Evolutionary conservation across 1,140 invertebrate genomes (phyloP).

Genomic region (Stegodyphus mimosarum): DNA sequence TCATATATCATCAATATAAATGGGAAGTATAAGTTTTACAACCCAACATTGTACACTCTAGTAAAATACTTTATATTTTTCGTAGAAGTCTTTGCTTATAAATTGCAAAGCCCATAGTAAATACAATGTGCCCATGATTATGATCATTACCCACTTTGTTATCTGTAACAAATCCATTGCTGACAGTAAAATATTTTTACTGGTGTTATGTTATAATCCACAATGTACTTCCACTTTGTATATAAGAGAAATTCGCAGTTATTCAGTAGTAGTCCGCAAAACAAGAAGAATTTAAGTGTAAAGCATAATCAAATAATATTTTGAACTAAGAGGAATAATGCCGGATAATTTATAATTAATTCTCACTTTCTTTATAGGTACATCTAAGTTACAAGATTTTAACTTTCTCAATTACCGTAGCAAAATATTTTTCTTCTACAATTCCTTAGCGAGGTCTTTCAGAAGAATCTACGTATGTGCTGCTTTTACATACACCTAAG

Average conservation of each 20-base stretch:
- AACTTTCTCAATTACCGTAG: too few species aligned
- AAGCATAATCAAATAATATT: too few species aligned
- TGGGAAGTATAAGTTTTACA: neutral
- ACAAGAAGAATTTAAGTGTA: too few species aligned
- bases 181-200: neutral
- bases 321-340: too few species aligned
- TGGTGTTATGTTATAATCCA: neutral
- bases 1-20: neutral
- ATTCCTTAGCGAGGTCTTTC: neutral
- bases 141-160: slow-evolving; percentile 48
- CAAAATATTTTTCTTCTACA: too few species aligned
- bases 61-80: slow-evolving; percentile 54
- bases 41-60: neutral
- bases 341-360: too few species aligned
- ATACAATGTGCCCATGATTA: slow-evolving; percentile 45
- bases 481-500: too few species aligned
- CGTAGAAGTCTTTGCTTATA: slow-evolving; percentile 55
- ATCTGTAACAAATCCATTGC: slow-evolving; percentile 42
- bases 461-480: neutral
- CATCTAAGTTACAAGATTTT: too few species aligned
- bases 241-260: neutral
- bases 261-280: neutral
- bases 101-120: slow-evolving; percentile 52
- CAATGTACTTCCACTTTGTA: neutral
- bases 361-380: too few species aligned